phyloP scores from a whole-genome alignment of 2,797 vertebrate species.

The Manis crassicaudata region DNA sequence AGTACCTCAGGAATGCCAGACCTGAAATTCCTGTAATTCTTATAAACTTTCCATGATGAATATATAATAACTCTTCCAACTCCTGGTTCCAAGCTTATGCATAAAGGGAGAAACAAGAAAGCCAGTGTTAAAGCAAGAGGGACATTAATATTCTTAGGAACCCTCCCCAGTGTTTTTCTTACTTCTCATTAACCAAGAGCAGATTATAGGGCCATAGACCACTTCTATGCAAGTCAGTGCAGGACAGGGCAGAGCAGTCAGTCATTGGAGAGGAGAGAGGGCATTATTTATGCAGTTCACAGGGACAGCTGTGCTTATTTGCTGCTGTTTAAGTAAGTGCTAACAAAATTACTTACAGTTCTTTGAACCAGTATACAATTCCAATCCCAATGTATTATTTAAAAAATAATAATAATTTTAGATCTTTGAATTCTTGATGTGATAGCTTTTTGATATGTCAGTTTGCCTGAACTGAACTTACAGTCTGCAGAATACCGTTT shows the following conservation, averaged over 20 bases:
- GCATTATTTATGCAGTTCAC: too few relatives aligned
- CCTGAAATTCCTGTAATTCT: background rate
- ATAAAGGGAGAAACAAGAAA: background rate
- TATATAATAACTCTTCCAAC: background rate
- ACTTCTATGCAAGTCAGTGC: background rate
- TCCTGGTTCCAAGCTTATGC: background rate
- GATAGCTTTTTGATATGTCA: background rate
- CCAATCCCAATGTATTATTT: background rate
- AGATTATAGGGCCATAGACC: background rate
- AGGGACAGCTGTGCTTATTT: background rate
- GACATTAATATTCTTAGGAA: background rate
- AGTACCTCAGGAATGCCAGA: background rate
- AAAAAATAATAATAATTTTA: background rate
- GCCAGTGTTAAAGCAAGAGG: background rate
- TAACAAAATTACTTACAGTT: background rate
- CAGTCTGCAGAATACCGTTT: background rate
- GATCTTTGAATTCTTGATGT: background rate
- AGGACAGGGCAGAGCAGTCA: background rate
- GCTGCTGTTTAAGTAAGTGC: background rate
- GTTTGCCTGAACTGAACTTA: background rate
- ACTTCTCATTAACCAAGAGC: background rate
- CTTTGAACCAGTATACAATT: background rate
- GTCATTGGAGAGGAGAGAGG: background rate
- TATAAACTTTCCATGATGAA: background rate
- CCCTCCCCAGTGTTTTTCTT: background rate